Percentiles rank a stretch among this genome's conserved stretches.
phyloP scores from a whole-genome alignment of 2,888 invertebrate species.

The Himalopsyche tibetana region DNA sequence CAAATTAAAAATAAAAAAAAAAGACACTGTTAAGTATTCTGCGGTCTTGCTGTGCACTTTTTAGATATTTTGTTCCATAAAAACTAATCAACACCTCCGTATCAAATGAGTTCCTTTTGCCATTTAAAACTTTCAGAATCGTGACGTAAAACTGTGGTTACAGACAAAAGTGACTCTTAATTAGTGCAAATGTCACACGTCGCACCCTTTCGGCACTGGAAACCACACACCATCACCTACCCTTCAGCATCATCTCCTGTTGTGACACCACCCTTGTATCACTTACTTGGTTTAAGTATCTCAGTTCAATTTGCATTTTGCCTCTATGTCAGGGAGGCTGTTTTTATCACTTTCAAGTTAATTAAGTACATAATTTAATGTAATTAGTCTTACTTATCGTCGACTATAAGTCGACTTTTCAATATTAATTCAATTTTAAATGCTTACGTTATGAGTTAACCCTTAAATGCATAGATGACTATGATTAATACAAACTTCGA shows the following conservation, averaged over 20 bases:
- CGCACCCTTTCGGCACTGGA: conserved; percentile 15
- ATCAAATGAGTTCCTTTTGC: conserved; percentile 26
- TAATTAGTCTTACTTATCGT: background rate
- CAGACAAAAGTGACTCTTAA: conserved; percentile 52
- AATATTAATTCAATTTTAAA: background rate
- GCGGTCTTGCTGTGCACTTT: too few relatives aligned
- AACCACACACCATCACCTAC: conserved; percentile 4
- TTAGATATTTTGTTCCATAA: background rate
- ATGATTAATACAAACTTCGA: too few relatives aligned
- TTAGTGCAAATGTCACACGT: conserved; percentile 52
- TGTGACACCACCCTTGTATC: conserved; percentile 30
- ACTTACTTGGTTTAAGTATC: conserved; percentile 13
- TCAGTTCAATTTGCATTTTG: conserved; percentile 10
- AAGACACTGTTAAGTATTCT: too few relatives aligned
- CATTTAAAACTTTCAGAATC: background rate
- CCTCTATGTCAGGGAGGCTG: background rate
- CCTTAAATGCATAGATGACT: too few relatives aligned
- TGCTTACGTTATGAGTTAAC: too few relatives aligned
- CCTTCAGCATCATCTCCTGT: background rate
- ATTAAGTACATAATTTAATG: background rate
- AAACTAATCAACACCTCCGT: background rate
- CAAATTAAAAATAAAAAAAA: too few relatives aligned
- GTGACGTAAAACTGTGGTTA: conserved; percentile 44
- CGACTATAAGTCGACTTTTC: background rate
- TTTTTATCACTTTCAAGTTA: conserved; percentile 11